A percentile compares a stretch with the other conserved stretches of the same genome.
Conservation (phyloP, 2,888 invertebrate species). For the Melanargia galathea region DNA sequence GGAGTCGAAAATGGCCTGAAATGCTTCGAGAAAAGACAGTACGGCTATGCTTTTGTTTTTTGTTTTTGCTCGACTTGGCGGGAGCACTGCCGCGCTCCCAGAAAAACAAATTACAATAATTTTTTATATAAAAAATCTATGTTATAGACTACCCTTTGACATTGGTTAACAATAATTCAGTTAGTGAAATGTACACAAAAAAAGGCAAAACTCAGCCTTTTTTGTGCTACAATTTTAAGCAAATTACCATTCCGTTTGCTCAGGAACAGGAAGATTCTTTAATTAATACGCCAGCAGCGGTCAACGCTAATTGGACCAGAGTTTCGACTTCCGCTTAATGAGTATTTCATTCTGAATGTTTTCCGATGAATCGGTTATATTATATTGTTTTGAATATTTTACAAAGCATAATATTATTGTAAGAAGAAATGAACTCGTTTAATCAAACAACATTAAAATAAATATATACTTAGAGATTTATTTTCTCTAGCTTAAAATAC, state of each 20-base stretch:
- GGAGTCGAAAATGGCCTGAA: too few relatives aligned
- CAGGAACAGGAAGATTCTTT: constrained; percentile 15
- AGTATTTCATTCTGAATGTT: constrained; percentile 5
- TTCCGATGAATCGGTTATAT: background rate
- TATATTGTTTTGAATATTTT: too few relatives aligned
- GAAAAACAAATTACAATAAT: too few relatives aligned
- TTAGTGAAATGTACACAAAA: background rate
- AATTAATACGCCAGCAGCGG: constrained; percentile 16
- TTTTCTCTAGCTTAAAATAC: too few relatives aligned
- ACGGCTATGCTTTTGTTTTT: too few relatives aligned
- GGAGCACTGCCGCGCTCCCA: too few relatives aligned
- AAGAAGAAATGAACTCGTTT: too few relatives aligned
- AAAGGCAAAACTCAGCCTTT: background rate
- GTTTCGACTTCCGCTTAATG: constrained; percentile 11
- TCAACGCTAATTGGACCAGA: constrained; percentile 13
- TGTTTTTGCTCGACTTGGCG: too few relatives aligned
- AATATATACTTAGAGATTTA: too few relatives aligned
- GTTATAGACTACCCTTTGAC: background rate
- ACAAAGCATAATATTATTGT: too few relatives aligned
- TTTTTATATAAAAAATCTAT: background rate
- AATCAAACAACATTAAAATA: too few relatives aligned
- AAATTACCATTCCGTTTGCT: constrained; percentile 13
- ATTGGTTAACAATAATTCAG: background rate
- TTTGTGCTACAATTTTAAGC: background rate
- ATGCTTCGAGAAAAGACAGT: too few relatives aligned